Percentiles rank a stretch among this genome's conserved stretches.
Conservation (phyloP, 2,888 invertebrate genomes). For the Diarsia brunnea region DNA sequence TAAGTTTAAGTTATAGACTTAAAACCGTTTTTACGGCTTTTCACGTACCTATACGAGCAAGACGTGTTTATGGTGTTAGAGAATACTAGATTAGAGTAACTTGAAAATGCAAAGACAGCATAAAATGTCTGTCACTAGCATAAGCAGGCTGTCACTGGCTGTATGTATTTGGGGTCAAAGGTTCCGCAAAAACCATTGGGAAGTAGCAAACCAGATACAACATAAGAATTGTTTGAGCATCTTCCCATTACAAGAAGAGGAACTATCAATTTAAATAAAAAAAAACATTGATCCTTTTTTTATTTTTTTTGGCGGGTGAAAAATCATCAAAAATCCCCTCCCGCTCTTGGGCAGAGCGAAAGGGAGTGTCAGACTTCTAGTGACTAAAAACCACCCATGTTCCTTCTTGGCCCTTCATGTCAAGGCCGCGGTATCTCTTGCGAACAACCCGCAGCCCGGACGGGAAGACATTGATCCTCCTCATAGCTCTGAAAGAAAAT, state of each 20-base stretch:
- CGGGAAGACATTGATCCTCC: no score
- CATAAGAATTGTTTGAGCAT: background rate
- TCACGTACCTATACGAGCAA: background rate
- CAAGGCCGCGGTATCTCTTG: no score
- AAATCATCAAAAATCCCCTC: no score
- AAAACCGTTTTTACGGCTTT: background rate
- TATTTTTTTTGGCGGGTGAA: no score
- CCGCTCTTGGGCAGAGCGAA: no score
- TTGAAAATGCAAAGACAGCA: constrained; percentile 3
- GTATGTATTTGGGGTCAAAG: background rate
- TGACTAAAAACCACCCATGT: no score
- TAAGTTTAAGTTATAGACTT: constrained; percentile 37
- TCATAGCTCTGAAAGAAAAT: no score
- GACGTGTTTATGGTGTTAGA: background rate
- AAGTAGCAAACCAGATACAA: background rate
- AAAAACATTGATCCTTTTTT: no score
- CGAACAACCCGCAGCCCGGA: no score
- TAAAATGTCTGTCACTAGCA: background rate
- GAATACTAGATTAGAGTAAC: background rate
- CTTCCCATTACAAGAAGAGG: background rate
- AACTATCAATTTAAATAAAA: no score
- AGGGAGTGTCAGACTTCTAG: no score
- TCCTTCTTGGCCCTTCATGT: no score
- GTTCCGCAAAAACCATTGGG: background rate
- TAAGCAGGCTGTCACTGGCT: background rate